These are phyloP conservation scores for Eucidaris tribuloides DNA, from an alignment of 35 echinoderm and acorn worm species.

Conservation along the genomic window DNA sequence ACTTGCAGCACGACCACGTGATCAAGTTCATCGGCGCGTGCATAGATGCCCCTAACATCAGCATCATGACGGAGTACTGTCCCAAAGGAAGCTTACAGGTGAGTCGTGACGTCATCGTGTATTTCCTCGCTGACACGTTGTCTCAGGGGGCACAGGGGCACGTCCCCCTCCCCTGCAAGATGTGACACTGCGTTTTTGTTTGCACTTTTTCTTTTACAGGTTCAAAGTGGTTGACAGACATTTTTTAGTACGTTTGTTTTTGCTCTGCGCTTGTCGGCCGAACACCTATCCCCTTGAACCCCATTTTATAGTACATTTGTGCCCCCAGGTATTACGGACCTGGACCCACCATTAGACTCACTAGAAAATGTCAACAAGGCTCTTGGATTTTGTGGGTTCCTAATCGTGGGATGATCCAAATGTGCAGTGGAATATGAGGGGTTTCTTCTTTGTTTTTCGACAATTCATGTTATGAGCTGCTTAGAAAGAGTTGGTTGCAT, in stretches of 20 bases:
- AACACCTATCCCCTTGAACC: no score
- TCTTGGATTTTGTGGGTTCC: no score
- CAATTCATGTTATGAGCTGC: no score
- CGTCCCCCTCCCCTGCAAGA: neutral
- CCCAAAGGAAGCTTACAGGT: slow-evolving; percentile 96
- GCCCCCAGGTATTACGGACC: no score
- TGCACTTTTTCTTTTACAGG: neutral
- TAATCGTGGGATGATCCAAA: no score
- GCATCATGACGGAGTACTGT: slow-evolving; percentile 94
- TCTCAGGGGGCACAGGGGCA: neutral
- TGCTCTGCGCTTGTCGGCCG: no score
- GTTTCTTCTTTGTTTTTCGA: no score
- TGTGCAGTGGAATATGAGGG: no score
- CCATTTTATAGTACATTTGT: no score
- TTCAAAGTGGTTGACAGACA: neutral
- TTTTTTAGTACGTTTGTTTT: neutral
- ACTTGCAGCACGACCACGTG: slow-evolving; percentile 89
- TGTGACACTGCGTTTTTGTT: neutral
- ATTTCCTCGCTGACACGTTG: neutral
- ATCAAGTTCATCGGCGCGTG: slow-evolving; percentile 88
- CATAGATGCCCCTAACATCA: slow-evolving; percentile 86
- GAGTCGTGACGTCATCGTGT: neutral
- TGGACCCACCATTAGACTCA: no score
- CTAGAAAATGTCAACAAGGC: no score
- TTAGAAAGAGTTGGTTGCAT: no score